phyloP scores from a whole-genome alignment of 92 coral and sea anemone species.

The Siderastrea siderea region DNA sequence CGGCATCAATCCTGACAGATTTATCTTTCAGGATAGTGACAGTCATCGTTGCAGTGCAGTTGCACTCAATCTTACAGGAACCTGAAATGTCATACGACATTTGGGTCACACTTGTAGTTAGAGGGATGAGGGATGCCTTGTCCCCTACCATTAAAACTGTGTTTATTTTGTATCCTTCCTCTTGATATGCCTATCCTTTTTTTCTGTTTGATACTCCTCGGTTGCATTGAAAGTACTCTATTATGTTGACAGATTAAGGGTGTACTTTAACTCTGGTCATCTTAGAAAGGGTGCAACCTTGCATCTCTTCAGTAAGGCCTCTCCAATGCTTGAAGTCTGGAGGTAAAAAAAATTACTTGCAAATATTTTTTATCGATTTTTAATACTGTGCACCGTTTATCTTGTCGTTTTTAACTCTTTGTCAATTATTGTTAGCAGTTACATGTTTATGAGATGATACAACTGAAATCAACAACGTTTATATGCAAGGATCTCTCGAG shows the following conservation, averaged over 20 bases:
- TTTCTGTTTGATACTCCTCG: constrained; percentile 16
- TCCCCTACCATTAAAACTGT: background rate
- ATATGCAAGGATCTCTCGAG: too few relatives aligned
- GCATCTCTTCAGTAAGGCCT: background rate
- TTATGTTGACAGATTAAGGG: constrained; percentile 8
- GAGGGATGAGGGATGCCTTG: background rate
- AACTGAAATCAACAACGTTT: too few relatives aligned
- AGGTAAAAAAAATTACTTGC: background rate
- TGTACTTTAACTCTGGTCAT: constrained; percentile 32
- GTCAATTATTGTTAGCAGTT: too few relatives aligned
- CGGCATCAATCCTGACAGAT: constrained; percentile 33
- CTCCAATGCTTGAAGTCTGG: constrained; percentile 47
- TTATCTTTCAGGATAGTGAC: constrained; percentile 8
- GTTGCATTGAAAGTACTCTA: constrained; percentile 44
- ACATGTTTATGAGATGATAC: too few relatives aligned
- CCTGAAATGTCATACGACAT: constrained; percentile 9
- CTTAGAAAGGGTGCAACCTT: constrained; percentile 30
- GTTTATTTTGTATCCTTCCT: constrained; percentile 37
- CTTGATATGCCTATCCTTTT: constrained; percentile 31
- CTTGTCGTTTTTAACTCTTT: too few relatives aligned
- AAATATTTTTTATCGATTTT: background rate
- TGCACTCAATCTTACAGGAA: constrained; percentile 53
- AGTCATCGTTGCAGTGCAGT: constrained; percentile 56
- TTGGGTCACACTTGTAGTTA: background rate
- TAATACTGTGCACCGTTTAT: too few relatives aligned